These are phyloP conservation scores for Procambarus virginalis DNA, from an alignment of 1,140 invertebrate genomes.

Conservation along the genomic window DNA sequence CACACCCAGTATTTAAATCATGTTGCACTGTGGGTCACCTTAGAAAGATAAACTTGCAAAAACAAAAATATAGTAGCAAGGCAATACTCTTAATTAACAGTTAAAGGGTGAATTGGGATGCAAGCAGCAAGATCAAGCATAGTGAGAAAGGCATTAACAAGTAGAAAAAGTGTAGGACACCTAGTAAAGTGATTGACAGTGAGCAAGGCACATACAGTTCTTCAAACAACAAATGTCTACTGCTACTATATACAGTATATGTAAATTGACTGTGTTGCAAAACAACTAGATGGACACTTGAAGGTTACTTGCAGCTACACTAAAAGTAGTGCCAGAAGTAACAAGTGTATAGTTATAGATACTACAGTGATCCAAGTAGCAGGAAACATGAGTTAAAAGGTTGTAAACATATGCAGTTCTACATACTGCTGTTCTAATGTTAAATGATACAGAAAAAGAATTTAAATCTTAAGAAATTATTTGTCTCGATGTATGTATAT, in stretches of 20 bases:
- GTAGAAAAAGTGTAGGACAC: not conserved
- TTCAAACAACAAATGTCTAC: slow-evolving; percentile 3
- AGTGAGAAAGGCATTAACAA: not conserved
- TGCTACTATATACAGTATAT: not conserved
- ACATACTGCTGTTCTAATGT: not conserved
- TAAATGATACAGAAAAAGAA: not conserved
- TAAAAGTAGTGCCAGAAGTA: not conserved
- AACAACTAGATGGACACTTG: not conserved
- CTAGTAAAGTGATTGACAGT: not conserved
- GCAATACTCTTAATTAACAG: slow-evolving; percentile 5
- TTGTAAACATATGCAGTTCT: not conserved
- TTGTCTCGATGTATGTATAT: not conserved
- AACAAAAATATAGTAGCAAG: slow-evolving; percentile 8
- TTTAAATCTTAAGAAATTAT: not conserved
- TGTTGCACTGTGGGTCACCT: slow-evolving; percentile 32
- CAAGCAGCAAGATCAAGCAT: slow-evolving; percentile 6
- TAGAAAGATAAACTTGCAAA: not conserved
- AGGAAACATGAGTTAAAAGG: not conserved
- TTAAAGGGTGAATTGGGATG: slow-evolving; percentile 19
- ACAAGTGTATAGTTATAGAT: not conserved
- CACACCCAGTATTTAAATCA: not conserved
- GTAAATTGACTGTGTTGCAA: not conserved
- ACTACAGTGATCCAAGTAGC: not conserved
- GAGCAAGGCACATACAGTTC: not conserved
- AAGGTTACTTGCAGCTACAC: not conserved